Evolutionary conservation across 2,888 invertebrate genomes (phyloP), one percentile per base, ranked within the genome.

Genomic region (Sturmia bella): DNA sequence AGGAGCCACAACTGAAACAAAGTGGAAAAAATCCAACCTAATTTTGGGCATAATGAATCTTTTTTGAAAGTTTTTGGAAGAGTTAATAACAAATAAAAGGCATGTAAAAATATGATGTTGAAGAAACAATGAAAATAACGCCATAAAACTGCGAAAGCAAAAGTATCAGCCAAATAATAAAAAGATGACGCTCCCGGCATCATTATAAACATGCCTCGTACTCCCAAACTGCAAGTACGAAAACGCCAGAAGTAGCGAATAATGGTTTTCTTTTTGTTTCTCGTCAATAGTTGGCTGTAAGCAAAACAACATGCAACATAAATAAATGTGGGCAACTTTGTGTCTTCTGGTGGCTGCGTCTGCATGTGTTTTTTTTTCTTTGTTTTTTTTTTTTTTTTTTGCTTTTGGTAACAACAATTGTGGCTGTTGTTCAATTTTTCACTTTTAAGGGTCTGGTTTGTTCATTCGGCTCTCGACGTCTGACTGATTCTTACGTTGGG

Each of bases 31-130:
- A 3, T 21, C 54, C 56, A 70, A 59, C 70, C 78, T 78, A 52
- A 70, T 78, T 82, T 82, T 82, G 82, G 82, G 45, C 82, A 77
- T 82, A 82, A 82, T 82, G 77, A 82, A 74, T 76, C 61, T 48
- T 32, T 32, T 32, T 32, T 19, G 72, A 21, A 50, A 24, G 24
- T 66, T 72, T 75, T 66, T 15, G 39, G 37, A 77, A 77, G 77
- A 52, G 77, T 73, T 81, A 37, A 81, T 63, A 73, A 81, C 73
- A 61, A 56, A 13, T 45, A 64, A 27, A 66, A 27, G 32, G 21
- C 19, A 64, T 17, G 3, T 32, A 41, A 64, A 72, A 72, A 78
- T 78, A 78, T 73, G 72, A 61, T 32, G 43, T 50, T 76, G 54
- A 69, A 59, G 72, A 75, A 45, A 75, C 75, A 64, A 80, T 80